Evolutionary conservation across 2,888 invertebrate species (phyloP).

Genomic region (Unio delphinus): DNA sequence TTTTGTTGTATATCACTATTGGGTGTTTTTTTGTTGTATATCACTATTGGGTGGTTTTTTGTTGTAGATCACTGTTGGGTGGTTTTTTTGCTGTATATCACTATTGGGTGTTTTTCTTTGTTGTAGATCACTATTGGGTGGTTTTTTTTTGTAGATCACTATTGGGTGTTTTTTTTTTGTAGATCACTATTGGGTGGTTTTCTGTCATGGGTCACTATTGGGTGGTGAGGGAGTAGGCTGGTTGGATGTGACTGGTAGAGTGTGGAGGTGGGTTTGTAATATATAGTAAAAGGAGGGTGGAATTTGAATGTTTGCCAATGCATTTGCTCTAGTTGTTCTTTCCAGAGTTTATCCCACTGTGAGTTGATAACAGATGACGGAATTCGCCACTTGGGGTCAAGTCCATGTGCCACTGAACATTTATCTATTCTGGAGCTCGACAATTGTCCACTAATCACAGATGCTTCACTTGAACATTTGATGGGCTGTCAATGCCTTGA

Average conservation of each 20-base stretch:
- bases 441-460: conserved; percentile 98
- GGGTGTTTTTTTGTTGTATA: neutral
- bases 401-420: conserved; percentile 92
- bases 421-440: conserved; percentile 90
- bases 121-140: neutral
- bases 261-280: neutral
- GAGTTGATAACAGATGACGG: conserved; percentile 99
- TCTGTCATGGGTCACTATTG: neutral
- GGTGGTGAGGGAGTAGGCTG: neutral
- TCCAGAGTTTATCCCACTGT: conserved; percentile 96
- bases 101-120: neutral
- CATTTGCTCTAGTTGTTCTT: conserved; percentile 24
- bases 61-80: too few species aligned
- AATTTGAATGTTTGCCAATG: neutral
- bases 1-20: neutral
- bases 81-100: too few species aligned
- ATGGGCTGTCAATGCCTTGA: conserved; percentile 95
- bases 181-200: too few species aligned
- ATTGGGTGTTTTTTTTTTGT: too few species aligned
- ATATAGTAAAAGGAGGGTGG: neutral
- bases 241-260: neutral
- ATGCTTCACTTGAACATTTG: conserved; percentile 94
- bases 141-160: too few species aligned
- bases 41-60: too few species aligned
- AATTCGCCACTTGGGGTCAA: conserved; percentile 92